Base-by-base conservation (phyloP, 2,113 vertebrate species). In the Promerops cafer region DNA sequence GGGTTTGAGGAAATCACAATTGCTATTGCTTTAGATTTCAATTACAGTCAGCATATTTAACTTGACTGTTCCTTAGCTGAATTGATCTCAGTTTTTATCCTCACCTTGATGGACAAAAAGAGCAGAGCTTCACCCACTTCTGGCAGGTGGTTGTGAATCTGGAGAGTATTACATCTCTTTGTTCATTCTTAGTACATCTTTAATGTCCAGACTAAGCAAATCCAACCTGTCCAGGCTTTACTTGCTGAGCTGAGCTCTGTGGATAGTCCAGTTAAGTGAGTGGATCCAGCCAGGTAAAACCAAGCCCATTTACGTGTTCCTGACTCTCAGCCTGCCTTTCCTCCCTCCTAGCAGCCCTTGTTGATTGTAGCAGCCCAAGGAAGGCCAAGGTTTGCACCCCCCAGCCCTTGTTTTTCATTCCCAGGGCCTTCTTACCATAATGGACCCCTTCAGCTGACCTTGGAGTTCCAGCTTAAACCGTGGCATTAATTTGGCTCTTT, bases 401-500 rank as follows among this genome's bases (percentile, higher is more conserved):
- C 23, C 33, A 44, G 64, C 24, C 90, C 44, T 84, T 96, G 52
- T 72, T 94, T 59, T 53, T 45, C 87, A 50, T 64, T 84, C 92
- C 35, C 1, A 26, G 71, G 68, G 22, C 69, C 53, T 93, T 90
- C 47, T 57, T 70, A 1, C 88, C 95, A 42, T 74, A 35, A 64
- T 78, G 81, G 47, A 69, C 28, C 92, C 93, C 81, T 96, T 97
- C 71, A 90, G 72, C 79, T 96, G 89, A 93, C 94, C 94, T 97
- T 97, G 95, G 89, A 89, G 93, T 92, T 81, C 94, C 85, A 78
- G 90, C 68, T 56, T 91, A 91, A 97, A 93, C 94, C 61, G 5
- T 72, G 61, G 94, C 94, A 81, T 98, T 96, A 96, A 94, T 93
- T 74, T 18, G 26, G 50, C 90, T 96, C 90, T 65, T 89, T 96